phyloP scores from a whole-genome alignment of 2,113 vertebrate genomes.

The Semnornis frantzii region DNA sequence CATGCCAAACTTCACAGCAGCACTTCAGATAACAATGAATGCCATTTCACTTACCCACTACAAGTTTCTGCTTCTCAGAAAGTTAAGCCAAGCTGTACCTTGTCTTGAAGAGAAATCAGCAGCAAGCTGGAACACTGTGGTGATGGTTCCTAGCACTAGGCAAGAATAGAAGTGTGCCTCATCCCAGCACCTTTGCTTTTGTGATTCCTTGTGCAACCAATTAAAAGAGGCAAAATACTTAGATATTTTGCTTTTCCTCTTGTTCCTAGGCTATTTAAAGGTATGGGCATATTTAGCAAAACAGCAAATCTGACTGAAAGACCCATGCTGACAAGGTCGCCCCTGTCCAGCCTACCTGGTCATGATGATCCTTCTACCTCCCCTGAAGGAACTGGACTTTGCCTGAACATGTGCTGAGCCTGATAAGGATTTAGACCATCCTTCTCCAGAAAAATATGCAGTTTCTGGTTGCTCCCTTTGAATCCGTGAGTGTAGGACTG shows the following conservation, averaged over 20 bases:
- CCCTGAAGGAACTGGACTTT: not conserved
- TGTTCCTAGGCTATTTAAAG: not conserved
- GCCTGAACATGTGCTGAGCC: fast-evolving
- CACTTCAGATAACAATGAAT: not conserved
- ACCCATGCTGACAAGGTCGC: fast-evolving
- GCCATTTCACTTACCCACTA: not conserved
- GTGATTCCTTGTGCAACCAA: not conserved
- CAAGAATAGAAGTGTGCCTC: fast-evolving
- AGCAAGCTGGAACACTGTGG: not conserved
- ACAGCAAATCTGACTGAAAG: not conserved
- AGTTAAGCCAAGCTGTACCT: not conserved
- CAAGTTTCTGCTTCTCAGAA: not conserved
- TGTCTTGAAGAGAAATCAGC: not conserved
- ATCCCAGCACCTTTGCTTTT: not conserved
- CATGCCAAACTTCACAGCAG: not conserved
- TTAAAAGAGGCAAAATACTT: fast-evolving
- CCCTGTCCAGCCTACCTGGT: not conserved
- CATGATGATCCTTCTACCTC: not conserved
- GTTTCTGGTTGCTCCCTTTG: not conserved
- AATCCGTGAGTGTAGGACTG: not conserved
- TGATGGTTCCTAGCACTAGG: fast-evolving
- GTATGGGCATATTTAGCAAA: not conserved
- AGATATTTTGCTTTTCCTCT: not conserved
- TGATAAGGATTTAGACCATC: not conserved
- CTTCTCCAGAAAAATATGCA: not conserved